Base-by-base conservation (phyloP, 2,888 invertebrate species). In the Pomacea canaliculata region DNA sequence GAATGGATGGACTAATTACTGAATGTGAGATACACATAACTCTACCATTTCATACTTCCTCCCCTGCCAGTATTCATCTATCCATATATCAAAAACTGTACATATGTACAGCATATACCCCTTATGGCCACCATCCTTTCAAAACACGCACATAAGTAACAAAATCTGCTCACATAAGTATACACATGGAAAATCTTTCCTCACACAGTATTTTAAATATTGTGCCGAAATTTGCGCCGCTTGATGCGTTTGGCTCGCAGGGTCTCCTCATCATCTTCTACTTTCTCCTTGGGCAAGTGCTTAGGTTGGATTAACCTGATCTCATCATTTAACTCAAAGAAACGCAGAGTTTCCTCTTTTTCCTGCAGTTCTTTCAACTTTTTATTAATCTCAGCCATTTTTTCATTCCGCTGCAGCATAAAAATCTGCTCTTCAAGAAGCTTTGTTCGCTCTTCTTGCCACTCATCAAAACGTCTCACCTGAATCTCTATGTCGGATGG, bases 301-400 rank as follows among this genome's bases (percentile, higher is more conserved):
- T 76, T 79, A 10, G 81, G 81, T 46, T 85, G 59, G n/a, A 78
- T 76, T 10, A 81, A 37, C 8, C 72, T 49, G 49, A 90, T 83
- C 71, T 86, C 75, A 48, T 85, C 82, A 68, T 82, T 69, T 66
- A 83, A 72, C 51, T 88, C 88, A 81, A 87, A 89, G 75, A 83
- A 89, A 8, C 83, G 79, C 68, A 89, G 74, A 60, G 86, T 68
- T 72, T 89, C 87, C 77, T 89, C 88, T 60, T 85, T 85, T 74
- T 86, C 83, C 69, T 85, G 84, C n/a, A 88, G 60, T 18, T 83
- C 82, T 60, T 80, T 76, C n/a, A 88, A 70, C 77, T 84, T 85
- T 19, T 74, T 51, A 72, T 83, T 78, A 56, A 87, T 84, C 74
- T 80, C 85, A 63, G 79, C 78, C 59, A 81, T 75, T 65, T 83